Percentiles rank a stretch among this genome's conserved stretches.
Conservation (phyloP, 2,888 invertebrate species). For the Meghimatium bilineatum region DNA sequence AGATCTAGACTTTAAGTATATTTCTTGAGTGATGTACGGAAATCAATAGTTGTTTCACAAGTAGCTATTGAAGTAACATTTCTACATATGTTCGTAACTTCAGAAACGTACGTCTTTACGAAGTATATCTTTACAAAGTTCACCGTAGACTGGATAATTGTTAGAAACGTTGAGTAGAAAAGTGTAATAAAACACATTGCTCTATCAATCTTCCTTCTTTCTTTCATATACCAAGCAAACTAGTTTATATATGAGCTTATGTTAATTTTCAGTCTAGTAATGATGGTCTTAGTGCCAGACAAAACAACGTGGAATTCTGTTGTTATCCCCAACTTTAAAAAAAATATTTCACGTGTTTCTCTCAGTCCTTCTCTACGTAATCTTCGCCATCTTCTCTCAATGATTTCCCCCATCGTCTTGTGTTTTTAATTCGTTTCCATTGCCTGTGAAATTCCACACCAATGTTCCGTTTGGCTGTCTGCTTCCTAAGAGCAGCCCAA, state of each 20-base stretch:
- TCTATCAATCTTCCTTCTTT: background rate
- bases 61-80: background rate
- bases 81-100: background rate
- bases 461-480: slow-evolving; percentile 28
- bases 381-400: slow-evolving; percentile 18
- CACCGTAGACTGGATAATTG: background rate
- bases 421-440: slow-evolving; percentile 35
- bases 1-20: background rate
- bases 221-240: background rate
- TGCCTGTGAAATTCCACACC: slow-evolving; percentile 41
- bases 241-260: background rate
- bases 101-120: background rate
- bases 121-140: background rate
- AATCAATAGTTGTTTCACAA: background rate
- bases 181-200: background rate
- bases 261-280: background rate
- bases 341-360: background rate
- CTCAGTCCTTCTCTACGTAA: background rate
- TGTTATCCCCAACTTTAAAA: background rate
- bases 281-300: background rate
- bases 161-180: background rate
- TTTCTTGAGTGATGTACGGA: background rate
- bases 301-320: background rate
- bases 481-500: slow-evolving; percentile 1
- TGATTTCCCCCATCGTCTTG: slow-evolving; percentile 31